Conservation (phyloP, 2,888 invertebrate species). For the Perithous albicinctus region DNA sequence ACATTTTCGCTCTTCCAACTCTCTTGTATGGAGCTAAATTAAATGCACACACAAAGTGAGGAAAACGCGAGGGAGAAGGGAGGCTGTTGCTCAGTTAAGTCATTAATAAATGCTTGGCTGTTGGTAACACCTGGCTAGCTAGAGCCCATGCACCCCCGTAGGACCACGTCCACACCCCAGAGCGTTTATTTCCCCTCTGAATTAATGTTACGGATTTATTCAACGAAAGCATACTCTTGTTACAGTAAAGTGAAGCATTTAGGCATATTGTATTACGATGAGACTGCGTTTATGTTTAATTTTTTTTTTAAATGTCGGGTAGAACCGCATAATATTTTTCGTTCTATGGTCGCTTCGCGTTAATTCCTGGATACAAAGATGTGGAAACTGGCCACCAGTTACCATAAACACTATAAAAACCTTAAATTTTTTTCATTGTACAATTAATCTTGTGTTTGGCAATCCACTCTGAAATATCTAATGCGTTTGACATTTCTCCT, state of each 20-base stretch:
- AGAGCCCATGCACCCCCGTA: constrained; percentile 43
- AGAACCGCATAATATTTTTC: too few relatives aligned
- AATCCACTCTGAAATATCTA: background rate
- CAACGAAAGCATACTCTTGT: constrained; percentile 30
- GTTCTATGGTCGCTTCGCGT: too few relatives aligned
- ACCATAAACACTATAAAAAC: too few relatives aligned
- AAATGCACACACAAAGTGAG: constrained; percentile 49
- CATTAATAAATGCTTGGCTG: constrained; percentile 66
- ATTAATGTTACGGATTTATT: constrained; percentile 50
- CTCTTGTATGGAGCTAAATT: constrained; percentile 37
- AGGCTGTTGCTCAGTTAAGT: constrained; percentile 61
- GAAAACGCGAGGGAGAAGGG: constrained; percentile 19
- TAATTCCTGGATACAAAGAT: too few relatives aligned
- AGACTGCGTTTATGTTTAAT: background rate
- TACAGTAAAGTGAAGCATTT: constrained; percentile 27
- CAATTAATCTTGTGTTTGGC: too few relatives aligned
- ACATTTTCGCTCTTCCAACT: background rate
- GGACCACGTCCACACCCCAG: constrained; percentile 15
- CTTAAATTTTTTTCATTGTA: too few relatives aligned
- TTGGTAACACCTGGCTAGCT: constrained; percentile 64
- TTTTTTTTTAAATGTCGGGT: background rate
- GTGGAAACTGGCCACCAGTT: too few relatives aligned
- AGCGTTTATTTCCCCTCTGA: constrained; percentile 43
- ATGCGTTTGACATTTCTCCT: background rate
- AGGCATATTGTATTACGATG: constrained; percentile 1